These are phyloP conservation scores for Parus major DNA, from an alignment of 2,113 vertebrate genomes.

Conservation along the genomic window DNA sequence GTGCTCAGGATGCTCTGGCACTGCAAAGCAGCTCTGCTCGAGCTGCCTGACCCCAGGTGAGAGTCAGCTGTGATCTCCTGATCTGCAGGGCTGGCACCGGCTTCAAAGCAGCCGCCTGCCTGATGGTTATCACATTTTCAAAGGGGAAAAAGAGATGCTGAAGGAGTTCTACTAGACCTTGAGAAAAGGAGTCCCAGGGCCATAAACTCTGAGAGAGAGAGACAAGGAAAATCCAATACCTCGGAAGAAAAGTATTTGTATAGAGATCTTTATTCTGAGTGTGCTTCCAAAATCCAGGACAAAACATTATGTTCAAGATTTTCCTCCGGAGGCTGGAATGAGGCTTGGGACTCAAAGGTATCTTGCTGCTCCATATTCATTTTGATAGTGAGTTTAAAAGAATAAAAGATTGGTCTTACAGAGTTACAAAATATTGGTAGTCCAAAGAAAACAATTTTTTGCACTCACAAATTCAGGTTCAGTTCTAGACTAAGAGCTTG, in stretches of 20 bases:
- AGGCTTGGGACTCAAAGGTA: not conserved
- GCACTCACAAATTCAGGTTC: not conserved
- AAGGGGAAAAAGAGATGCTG: not conserved
- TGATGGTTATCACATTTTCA: not conserved
- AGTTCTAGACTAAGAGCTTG: not conserved
- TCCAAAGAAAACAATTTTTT: not conserved
- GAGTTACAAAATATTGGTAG: not conserved
- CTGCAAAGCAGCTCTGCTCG: not conserved
- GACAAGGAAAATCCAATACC: not conserved
- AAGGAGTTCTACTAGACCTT: slow-evolving; percentile 22
- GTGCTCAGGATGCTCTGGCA: not conserved
- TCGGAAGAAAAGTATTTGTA: not conserved
- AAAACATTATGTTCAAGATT: not conserved
- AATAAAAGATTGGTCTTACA: not conserved
- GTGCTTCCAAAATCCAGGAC: not conserved
- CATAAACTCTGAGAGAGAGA: not conserved
- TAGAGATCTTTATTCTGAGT: not conserved
- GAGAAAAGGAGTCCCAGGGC: slow-evolving; percentile 27
- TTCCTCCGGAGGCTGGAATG: not conserved
- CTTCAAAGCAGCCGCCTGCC: slow-evolving; percentile 5
- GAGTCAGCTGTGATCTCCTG: slow-evolving; percentile 29
- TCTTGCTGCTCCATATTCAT: not conserved
- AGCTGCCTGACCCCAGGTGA: slow-evolving; percentile 30
- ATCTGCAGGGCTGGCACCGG: not conserved
- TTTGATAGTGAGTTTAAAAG: not conserved